Conservation (phyloP, 1,140 invertebrate species). For the Diuraphis noxia region DNA sequence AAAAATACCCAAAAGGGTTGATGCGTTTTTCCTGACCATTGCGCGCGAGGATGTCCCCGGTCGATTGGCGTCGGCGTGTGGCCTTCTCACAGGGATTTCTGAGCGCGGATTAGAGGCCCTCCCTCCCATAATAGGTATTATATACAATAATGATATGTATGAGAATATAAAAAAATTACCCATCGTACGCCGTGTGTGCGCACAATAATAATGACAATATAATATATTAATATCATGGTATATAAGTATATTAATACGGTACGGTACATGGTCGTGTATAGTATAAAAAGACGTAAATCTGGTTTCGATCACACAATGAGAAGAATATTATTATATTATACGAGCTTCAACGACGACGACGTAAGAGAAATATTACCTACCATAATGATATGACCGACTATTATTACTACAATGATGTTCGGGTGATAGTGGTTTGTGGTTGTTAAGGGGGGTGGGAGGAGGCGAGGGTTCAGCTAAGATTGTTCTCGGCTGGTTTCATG, state of each 20-base stretch:
- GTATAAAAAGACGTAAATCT: neutral
- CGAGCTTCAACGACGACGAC: neutral
- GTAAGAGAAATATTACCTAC: neutral
- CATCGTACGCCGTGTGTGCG: neutral
- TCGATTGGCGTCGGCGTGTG: neutral
- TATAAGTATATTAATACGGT: conserved; percentile 15
- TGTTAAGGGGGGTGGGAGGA: neutral
- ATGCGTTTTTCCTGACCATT: conserved; percentile 47
- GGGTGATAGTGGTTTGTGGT: too few species aligned
- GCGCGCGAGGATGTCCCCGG: neutral
- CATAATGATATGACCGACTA: neutral
- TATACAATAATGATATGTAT: neutral
- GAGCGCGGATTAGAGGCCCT: neutral
- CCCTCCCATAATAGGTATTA: neutral
- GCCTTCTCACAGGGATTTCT: conserved; percentile 35
- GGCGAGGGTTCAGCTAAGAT: neutral
- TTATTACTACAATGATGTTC: neutral
- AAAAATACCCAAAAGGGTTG: conserved; percentile 32
- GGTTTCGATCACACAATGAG: conserved; percentile 31
- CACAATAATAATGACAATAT: neutral
- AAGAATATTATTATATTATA: neutral
- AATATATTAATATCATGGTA: neutral
- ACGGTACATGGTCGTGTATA: neutral
- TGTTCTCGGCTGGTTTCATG: conserved; percentile 1
- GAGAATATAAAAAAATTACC: neutral